These are phyloP conservation scores for Lasioglossum albipes DNA, from an alignment of 1,140 invertebrate species.

Conservation along the genomic window DNA sequence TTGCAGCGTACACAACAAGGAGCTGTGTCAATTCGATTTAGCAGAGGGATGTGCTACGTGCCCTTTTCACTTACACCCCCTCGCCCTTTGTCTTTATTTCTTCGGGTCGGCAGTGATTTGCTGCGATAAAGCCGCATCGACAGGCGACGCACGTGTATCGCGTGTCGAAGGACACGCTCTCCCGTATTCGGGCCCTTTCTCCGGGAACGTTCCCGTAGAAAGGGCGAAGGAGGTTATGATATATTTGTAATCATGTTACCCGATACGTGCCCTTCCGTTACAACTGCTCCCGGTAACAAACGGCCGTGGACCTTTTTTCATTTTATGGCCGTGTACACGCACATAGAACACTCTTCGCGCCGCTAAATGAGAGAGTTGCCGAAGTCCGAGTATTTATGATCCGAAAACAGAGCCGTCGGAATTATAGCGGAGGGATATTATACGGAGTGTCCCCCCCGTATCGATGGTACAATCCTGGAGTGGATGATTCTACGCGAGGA, in stretches of 20 bases:
- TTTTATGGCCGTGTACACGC: slow-evolving; percentile 41
- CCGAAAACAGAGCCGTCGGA: background rate
- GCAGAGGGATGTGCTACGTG: slow-evolving; percentile 54
- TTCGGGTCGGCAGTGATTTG: slow-evolving; percentile 70
- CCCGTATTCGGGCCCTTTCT: slow-evolving; percentile 18
- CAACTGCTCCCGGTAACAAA: slow-evolving; percentile 75
- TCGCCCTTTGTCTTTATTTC: slow-evolving; percentile 61
- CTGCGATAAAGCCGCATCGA: slow-evolving; percentile 73
- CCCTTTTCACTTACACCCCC: slow-evolving; percentile 46
- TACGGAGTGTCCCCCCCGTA: background rate
- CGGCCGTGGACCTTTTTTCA: slow-evolving; percentile 53
- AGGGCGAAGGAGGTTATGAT: slow-evolving; percentile 72
- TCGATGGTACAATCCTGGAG: no score
- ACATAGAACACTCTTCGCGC: slow-evolving; percentile 21
- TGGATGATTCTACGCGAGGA: no score
- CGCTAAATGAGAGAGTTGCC: slow-evolving; percentile 34
- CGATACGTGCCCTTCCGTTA: slow-evolving; percentile 75
- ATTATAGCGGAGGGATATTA: background rate
- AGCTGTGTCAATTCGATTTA: slow-evolving; percentile 59
- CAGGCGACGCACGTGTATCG: slow-evolving; percentile 77
- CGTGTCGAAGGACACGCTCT: slow-evolving; percentile 59
- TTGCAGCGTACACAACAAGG: slow-evolving; percentile 12
- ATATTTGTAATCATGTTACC: slow-evolving; percentile 78
- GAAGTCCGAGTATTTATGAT: slow-evolving; percentile 25
- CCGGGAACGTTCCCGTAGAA: slow-evolving; percentile 13